Base-by-base conservation (phyloP, 2,113 vertebrate species). In the Lagopus muta region DNA sequence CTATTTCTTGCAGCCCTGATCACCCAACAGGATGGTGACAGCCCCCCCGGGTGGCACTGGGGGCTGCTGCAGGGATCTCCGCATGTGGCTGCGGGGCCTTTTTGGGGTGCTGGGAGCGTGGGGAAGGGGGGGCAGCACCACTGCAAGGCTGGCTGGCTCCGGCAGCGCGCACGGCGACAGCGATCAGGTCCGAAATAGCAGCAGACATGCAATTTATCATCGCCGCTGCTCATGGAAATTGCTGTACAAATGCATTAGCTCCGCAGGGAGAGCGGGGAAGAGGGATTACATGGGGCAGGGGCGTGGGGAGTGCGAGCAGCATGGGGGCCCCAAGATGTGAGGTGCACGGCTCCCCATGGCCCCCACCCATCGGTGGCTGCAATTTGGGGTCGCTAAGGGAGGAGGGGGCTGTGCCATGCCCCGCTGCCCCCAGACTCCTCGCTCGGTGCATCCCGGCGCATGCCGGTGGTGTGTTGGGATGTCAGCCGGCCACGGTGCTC, bases 201-300 rank as follows among this genome's bases (percentile, higher is more conserved):
- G 90, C 95, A 90, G 88, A 93, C 94, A 30, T 57, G 76, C 90
- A 92, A 97, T 96, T 97, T 95, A 94, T 97, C 96, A 92, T 95
- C n/a, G 84, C 93, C n/a, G 36, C 95, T 70, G 65, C 85, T 42
- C 92, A 61, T 96, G 92, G 94, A 96, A 97, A 95, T 97, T 78
- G 93, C 95, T 93, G 95, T 96, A 94, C 96, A 96, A 97, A 95
- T 15, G 92, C 95, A 93, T 97, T 97, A 93, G 96, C 96, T 96
- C 91, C 86, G n/a, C 95, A 25, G 95, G 94, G 95, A 95, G 82
- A 94, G 72, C 5, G 2, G 54, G 71, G 83, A 90, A 89, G 80
- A 3, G 54, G 84, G 82, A 94, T 94, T 86, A 76, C 83, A 75
- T 0, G n/a, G 79, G 48, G 76, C 0, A 43, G 6, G 48, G 80